A percentile compares a stretch with the other conserved stretches of the same genome.
phyloP scores from a whole-genome alignment of 2,888 invertebrate genomes.

The Carcina quercana region DNA sequence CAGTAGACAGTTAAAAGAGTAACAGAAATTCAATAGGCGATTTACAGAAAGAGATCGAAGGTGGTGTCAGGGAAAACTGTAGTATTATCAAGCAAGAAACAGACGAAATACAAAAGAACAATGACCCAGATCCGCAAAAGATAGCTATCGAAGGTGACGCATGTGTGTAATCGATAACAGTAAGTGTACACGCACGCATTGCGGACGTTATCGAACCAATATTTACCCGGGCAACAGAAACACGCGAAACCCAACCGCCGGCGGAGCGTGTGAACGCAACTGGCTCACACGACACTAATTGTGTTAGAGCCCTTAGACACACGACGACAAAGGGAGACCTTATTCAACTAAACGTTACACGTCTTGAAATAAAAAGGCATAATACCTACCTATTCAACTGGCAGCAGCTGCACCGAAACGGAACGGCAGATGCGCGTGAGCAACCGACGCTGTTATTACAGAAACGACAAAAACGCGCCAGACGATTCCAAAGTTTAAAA shows the following conservation, averaged over 20 bases:
- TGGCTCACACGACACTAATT: slow-evolving; percentile 32
- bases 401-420: slow-evolving; percentile 61
- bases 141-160: slow-evolving; percentile 69
- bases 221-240: slow-evolving; percentile 61
- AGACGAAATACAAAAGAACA: slow-evolving; percentile 63
- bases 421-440: slow-evolving; percentile 64
- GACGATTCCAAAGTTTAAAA: slow-evolving; percentile 31
- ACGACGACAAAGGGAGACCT: slow-evolving; percentile 34
- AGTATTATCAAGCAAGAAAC: slow-evolving; percentile 32
- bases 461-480: slow-evolving; percentile 45
- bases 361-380: slow-evolving; percentile 44
- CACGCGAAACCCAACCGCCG: slow-evolving; percentile 40
- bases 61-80: slow-evolving; percentile 27
- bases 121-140: slow-evolving; percentile 69
- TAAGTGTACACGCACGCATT: slow-evolving; percentile 57
- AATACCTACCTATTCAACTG: slow-evolving; percentile 52
- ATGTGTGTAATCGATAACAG: slow-evolving; percentile 71
- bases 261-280: slow-evolving; percentile 47
- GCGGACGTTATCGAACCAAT: slow-evolving; percentile 61
- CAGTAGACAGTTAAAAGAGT: not conserved
- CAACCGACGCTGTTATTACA: slow-evolving; percentile 46
- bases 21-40: not conserved
- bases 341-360: slow-evolving; percentile 38
- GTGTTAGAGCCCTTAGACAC: slow-evolving; percentile 42
- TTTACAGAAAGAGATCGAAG: slow-evolving; percentile 18